Evolutionary conservation across 2,113 vertebrate species (phyloP), one percentile per base, ranked within the genome.

Genomic region (Megaceryle maxima): DNA sequence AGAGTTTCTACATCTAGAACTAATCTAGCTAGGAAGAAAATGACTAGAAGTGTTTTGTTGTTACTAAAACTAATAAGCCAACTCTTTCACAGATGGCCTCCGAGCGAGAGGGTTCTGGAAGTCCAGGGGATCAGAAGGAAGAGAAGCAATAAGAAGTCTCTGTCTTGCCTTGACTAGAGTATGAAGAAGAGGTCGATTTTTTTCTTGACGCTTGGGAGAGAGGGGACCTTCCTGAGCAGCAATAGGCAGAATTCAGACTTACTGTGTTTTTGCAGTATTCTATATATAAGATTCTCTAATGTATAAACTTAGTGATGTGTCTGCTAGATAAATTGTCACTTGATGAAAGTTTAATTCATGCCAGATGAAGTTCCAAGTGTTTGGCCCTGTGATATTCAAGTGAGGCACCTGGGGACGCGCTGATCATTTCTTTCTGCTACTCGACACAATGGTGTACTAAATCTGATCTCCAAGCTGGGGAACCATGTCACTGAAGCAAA

Each of bases 221-320:
- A 96, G 95, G 81, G 96, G 91, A 94, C 93, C 94, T 95, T 98
- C 97, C 98, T 94, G 98, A 99, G 98, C 98, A 97, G 96, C 98
- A 96, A 89, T 78, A 97, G 96, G 97, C 98, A 98, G 94, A 98
- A 96, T 97, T 98, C 98, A 98, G 98, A 98, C 97, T 99, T 99
- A 99, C 98, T 99, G 98, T 99, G 98, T 99, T 99, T 99, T 99
- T 98, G 98, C 99, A 99, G 99, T 99, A 99, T 98, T 97, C 98
- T 97, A 98, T 98, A 97, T 97, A 98, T 96, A 96, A 94, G 96
- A 97, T 97, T 96, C 90, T 93, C 97, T 98, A 97, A 97, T 98
- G 95, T 98, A 96, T 98, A 97, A 97, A 97, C 94, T 96, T 98
- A 98, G 98, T 97, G 96, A 96, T 92, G 94, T 87, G 93, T 98